Conservation (phyloP, 2,113 vertebrate genomes). For the Morone chrysops region DNA sequence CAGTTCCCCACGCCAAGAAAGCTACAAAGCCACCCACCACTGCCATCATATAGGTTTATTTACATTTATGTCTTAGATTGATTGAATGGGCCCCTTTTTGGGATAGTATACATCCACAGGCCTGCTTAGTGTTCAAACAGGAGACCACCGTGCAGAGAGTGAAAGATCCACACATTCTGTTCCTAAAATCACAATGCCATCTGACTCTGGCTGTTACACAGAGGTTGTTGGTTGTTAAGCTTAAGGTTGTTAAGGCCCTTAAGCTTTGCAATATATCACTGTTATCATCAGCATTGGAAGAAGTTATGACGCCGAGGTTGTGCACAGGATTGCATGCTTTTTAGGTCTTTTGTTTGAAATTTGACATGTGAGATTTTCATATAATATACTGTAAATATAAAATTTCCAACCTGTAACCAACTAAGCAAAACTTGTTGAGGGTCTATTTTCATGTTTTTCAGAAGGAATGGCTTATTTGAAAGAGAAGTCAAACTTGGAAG, state of each 20-base stretch:
- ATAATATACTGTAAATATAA: not conserved
- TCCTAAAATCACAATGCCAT: slow-evolving; percentile 42
- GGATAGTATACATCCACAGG: slow-evolving; percentile 60
- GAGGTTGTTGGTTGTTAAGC: slow-evolving; percentile 27
- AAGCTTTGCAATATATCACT: slow-evolving; percentile 26
- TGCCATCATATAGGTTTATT: slow-evolving; percentile 76
- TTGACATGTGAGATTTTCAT: not conserved
- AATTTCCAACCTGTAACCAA: not conserved
- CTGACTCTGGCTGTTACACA: slow-evolving; percentile 13
- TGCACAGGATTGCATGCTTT: not conserved
- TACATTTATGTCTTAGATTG: slow-evolving; percentile 75
- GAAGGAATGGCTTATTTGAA: not conserved
- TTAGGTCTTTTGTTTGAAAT: not conserved
- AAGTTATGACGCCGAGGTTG: slow-evolving; percentile 8
- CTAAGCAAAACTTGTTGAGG: not conserved
- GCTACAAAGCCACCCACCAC: slow-evolving; percentile 59
- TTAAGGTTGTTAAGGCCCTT: not conserved
- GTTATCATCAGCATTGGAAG: slow-evolving; percentile 18
- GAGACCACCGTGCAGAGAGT: slow-evolving; percentile 69
- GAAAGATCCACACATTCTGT: slow-evolving; percentile 41
- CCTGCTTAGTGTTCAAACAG: slow-evolving; percentile 74
- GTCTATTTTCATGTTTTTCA: not conserved
- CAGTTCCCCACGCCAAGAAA: slow-evolving; percentile 23
- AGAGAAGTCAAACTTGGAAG: not conserved
- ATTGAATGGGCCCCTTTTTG: slow-evolving; percentile 72